phyloP scores from a whole-genome alignment of 1,140 invertebrate genomes.

The Bactericera cockerelli region DNA sequence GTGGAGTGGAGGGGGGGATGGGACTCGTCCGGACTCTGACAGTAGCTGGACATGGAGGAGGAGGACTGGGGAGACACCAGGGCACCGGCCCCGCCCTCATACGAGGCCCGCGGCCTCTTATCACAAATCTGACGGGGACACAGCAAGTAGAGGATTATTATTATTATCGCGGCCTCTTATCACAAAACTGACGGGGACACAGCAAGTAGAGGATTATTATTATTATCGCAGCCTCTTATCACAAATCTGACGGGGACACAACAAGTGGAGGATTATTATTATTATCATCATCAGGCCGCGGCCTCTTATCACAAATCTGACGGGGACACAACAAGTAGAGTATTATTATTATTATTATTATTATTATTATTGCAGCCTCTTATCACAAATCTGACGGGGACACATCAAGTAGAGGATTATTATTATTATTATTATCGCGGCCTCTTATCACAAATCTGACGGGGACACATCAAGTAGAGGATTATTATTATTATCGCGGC shows the following conservation, averaged over 20 bases:
- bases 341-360: no score
- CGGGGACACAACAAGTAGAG: no score
- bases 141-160: background rate
- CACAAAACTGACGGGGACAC: no score
- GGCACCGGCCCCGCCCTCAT: background rate
- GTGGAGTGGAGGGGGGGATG: background rate
- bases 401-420: no score
- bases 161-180: background rate
- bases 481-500: no score
- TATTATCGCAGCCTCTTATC: background rate
- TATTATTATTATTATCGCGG: no score
- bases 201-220: background rate
- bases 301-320: background rate
- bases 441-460: no score
- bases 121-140: background rate
- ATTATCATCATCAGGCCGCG: background rate
- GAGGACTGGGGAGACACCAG: background rate
- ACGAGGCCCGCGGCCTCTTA: background rate
- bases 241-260: background rate
- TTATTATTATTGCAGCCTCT: no score
- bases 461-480: no score
- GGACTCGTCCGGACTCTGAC: background rate
- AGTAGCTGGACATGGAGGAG: background rate
- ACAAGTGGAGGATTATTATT: background rate
- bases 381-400: no score